phyloP scores from a whole-genome alignment of 2,888 invertebrate species.

The Phortica magna region DNA sequence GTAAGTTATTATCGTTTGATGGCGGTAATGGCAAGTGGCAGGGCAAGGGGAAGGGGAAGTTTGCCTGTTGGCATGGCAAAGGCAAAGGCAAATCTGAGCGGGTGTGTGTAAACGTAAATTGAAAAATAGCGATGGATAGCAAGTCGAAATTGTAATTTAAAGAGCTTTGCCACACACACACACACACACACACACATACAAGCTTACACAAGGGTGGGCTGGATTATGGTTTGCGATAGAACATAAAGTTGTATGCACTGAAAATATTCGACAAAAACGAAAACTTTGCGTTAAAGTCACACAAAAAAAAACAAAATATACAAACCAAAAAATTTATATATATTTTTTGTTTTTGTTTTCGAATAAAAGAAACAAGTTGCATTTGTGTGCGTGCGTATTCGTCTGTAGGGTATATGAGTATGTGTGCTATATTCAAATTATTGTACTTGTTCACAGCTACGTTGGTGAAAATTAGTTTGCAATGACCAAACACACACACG shows the following conservation, averaged over 20 bases:
- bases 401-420: no score
- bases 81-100: background rate
- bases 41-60: no score
- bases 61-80: no score
- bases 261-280: background rate
- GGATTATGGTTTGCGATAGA: background rate
- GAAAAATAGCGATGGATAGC: constrained; percentile 1
- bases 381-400: background rate
- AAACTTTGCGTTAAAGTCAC: background rate
- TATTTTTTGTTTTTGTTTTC: background rate
- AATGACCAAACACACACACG: constrained; percentile 33
- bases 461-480: background rate
- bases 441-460: background rate
- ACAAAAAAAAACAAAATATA: background rate
- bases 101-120: background rate
- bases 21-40: background rate
- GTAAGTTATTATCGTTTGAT: background rate
- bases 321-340: background rate
- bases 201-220: background rate
- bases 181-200: background rate
- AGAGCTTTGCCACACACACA: background rate
- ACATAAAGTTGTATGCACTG: background rate
- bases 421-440: background rate
- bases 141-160: background rate
- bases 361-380: background rate